phyloP scores from a whole-genome alignment of 2,113 vertebrate species.

The Motacilla tschutschensis region DNA sequence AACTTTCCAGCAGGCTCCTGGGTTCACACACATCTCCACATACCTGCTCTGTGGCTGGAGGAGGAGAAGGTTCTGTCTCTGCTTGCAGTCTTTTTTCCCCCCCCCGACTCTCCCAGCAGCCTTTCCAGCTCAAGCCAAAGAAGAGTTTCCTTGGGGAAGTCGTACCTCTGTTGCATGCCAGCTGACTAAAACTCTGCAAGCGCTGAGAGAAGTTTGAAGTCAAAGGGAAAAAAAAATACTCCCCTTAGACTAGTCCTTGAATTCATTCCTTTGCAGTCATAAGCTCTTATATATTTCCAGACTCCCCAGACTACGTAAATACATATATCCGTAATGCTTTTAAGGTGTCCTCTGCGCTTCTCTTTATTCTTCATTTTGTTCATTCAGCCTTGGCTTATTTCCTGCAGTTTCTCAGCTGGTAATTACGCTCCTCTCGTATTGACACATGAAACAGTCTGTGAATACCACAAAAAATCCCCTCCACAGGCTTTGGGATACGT shows the following conservation, averaged over 20 bases:
- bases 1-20: conserved; percentile 10
- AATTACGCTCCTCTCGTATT: background rate
- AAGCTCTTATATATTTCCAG: conserved; percentile 39
- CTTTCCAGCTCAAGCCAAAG: conserved; percentile 2
- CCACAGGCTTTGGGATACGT: background rate
- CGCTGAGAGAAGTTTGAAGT: conserved; percentile 56
- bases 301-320: conserved; percentile 6
- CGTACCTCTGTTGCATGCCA: conserved; percentile 55
- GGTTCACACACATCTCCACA: background rate
- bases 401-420: conserved; percentile 49
- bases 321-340: conserved; percentile 6
- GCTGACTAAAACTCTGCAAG: conserved; percentile 54
- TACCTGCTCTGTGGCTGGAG: conserved; percentile 44
- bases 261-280: conserved; percentile 44
- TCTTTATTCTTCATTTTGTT: conserved; percentile 43
- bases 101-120: conserved; percentile 20
- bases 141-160: conserved; percentile 60
- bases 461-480: conserved; percentile 34
- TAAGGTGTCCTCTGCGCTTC: background rate
- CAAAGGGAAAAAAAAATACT: conserved; percentile 43
- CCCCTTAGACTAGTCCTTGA: conserved; percentile 47
- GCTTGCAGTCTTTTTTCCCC: conserved; percentile 10
- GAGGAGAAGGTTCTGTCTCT: background rate
- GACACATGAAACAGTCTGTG: conserved; percentile 29
- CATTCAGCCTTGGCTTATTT: conserved; percentile 28